These are phyloP conservation scores for Antitype chi DNA, from an alignment of 2,888 invertebrate species.

Conservation along the genomic window DNA sequence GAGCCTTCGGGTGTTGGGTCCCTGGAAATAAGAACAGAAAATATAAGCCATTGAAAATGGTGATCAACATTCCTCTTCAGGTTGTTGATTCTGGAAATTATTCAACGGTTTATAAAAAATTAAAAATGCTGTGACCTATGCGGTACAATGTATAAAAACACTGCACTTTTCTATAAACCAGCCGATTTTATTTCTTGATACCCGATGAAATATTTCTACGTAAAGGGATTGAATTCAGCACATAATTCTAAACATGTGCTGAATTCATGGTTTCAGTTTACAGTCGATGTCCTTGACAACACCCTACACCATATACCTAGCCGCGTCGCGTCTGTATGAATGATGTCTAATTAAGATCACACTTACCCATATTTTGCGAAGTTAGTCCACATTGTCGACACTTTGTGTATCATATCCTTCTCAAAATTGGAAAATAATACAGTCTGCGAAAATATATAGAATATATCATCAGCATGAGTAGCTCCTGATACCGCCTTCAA, in stretches of 20 bases:
- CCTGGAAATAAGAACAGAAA: constrained; percentile 67
- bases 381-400: constrained; percentile 83
- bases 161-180: no score
- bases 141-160: no score
- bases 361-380: constrained; percentile 84
- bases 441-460: constrained; percentile 81
- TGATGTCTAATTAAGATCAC: neutral
- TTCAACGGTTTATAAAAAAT: no score
- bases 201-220: no score
- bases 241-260: no score
- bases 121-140: no score
- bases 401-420: constrained; percentile 75
- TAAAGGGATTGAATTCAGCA: no score
- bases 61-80: neutral
- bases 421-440: constrained; percentile 74
- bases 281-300: no score
- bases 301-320: no score
- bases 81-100: neutral
- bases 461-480: constrained; percentile 82
- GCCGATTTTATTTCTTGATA: no score
- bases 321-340: no score
- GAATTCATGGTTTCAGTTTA: no score
- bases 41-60: neutral
- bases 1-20: constrained; percentile 79
- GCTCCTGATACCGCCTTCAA: constrained; percentile 73